A percentile compares a stretch with the other conserved stretches of the same genome.
phyloP scores from a whole-genome alignment of 1,140 invertebrate species.

The Chionoecetes opilio region DNA sequence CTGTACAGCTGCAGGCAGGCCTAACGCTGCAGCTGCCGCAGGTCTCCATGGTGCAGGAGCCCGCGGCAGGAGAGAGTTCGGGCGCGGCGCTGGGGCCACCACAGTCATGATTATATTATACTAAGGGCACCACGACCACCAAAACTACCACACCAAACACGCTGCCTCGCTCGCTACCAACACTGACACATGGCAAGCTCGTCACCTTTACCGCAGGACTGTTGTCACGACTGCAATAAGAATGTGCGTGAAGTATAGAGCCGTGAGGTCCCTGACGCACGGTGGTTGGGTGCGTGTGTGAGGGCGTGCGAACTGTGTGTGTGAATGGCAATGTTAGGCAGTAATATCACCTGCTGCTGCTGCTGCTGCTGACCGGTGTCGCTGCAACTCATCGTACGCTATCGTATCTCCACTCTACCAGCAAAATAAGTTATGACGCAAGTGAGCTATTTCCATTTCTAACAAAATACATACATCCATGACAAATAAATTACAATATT shows the following conservation, averaged over 20 bases:
- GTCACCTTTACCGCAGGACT: background rate
- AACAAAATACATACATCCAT: too few relatives aligned
- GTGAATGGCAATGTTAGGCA: background rate
- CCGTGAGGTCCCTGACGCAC: background rate
- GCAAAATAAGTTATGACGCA: background rate
- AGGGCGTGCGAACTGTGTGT: background rate
- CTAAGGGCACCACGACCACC: background rate
- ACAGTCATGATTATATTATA: slow-evolving; percentile 55
- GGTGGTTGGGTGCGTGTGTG: background rate
- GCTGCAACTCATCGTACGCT: slow-evolving; percentile 37
- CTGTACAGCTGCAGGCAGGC: slow-evolving; percentile 76
- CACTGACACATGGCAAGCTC: background rate
- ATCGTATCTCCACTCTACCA: background rate
- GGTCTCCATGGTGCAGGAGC: slow-evolving; percentile 76
- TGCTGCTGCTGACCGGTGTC: background rate
- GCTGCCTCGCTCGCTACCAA: background rate
- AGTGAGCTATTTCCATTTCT: background rate
- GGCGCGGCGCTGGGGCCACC: slow-evolving; percentile 70
- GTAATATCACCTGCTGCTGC: slow-evolving; percentile 42
- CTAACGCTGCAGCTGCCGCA: slow-evolving; percentile 65
- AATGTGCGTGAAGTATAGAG: background rate
- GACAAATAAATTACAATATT: background rate
- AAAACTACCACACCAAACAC: background rate
- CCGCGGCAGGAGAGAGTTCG: slow-evolving; percentile 74
- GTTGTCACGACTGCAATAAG: background rate